Base-by-base conservation (phyloP, 2,113 vertebrate species). In the Microcebus lehilahytsara region DNA sequence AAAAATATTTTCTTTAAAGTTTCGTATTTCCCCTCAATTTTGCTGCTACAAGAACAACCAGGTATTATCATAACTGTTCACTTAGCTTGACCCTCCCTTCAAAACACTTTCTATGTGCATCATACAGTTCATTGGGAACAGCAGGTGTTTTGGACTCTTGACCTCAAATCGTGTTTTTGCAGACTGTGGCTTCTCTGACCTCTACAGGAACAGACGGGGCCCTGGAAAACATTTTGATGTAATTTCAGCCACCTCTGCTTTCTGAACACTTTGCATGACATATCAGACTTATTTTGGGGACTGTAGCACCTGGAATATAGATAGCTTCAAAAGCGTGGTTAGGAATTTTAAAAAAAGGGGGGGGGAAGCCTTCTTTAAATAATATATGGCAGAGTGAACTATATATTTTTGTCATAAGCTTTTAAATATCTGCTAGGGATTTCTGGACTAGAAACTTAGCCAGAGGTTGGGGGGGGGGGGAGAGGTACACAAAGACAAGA, bases 41-140 rank as follows among this genome's bases (percentile, higher is more conserved):
- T 83, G 95, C 85, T 89, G 74, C 96, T 96, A 79, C 89, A 93
- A 93, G 88, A 95, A 86, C 85, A 71, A 3, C 6, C 85, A 32
- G 74, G 93, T 51, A 64, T 32, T 16, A 69, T 22, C 56, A 9
- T 13, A 91, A 93, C 96, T 60, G 84, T 20, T 85, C 85, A 23
- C 64, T 77, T 10, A 9, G 80, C 75, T 25, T 32, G 46, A 53
- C 96, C 84, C 22, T 62, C 94, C 0, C 0, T 5, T 46, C 77
- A 80, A 7, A 58, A 66, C 16, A 3, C 27, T 37, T 85, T 46
- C 69, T 40, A 0, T 10, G 88, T 72, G 77, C 40, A 87, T 9
- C 49, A 10, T 0, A 25, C 94, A 85, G 56, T 19, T 89, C 62
- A 77, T 9, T 32, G 91, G 0, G 0, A 96, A 91, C 75, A 94